Evolutionary conservation across 1,140 invertebrate genomes (phyloP).

Genomic region (Pogonomyrmex californicus): DNA sequence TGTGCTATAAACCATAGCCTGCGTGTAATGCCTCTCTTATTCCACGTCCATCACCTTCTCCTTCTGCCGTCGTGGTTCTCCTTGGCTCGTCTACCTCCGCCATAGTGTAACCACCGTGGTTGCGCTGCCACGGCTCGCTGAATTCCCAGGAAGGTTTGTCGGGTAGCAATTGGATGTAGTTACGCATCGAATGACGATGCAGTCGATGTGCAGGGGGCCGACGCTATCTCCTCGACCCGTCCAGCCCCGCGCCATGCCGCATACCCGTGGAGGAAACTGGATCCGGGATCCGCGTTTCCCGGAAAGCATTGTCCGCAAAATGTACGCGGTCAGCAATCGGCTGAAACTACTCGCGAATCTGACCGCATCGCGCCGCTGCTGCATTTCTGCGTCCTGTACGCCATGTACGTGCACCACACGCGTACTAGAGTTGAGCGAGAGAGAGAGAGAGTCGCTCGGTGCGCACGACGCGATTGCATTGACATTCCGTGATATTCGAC

Average conservation of each 20-base stretch:
- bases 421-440: background rate
- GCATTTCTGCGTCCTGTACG: slow-evolving; percentile 43
- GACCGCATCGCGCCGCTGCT: slow-evolving; percentile 43
- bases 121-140: slow-evolving; percentile 68
- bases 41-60: slow-evolving; percentile 38
- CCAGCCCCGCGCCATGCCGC: slow-evolving; percentile 13
- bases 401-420: slow-evolving; percentile 18
- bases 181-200: slow-evolving; percentile 81
- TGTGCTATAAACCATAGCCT: slow-evolving; percentile 77
- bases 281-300: slow-evolving; percentile 78
- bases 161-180: slow-evolving; percentile 82
- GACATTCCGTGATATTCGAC: slow-evolving; percentile 53
- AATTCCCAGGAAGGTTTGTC: slow-evolving; percentile 79
- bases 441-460: background rate
- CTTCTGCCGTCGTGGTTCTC: slow-evolving; percentile 16
- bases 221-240: slow-evolving; percentile 34
- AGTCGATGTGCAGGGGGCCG: slow-evolving; percentile 44
- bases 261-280: slow-evolving; percentile 76
- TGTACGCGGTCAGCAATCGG: slow-evolving; percentile 76
- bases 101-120: slow-evolving; percentile 59
- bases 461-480: slow-evolving; percentile 38
- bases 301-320: slow-evolving; percentile 81
- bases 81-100: slow-evolving; percentile 18
- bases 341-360: slow-evolving; percentile 62
- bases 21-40: slow-evolving; percentile 74